Percentiles rank a stretch among this genome's conserved stretches.
Evolutionary conservation across 2,113 vertebrate genomes (phyloP).

Genomic region (Pelmatolapia mariae): DNA sequence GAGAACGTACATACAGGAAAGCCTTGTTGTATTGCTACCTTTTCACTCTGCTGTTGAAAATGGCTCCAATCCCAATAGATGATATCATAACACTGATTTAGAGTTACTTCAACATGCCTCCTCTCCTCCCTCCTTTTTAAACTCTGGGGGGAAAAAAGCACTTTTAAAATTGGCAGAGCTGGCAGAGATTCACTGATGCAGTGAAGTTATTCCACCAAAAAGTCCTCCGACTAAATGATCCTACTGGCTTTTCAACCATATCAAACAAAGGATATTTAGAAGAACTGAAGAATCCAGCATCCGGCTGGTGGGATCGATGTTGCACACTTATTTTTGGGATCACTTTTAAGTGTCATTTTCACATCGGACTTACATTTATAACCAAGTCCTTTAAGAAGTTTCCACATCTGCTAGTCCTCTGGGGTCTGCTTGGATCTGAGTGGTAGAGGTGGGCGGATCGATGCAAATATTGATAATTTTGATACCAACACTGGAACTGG

Average conservation of each 20-base stretch:
- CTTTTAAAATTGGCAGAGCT: background rate
- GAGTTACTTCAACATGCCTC: background rate
- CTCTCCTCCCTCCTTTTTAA: background rate
- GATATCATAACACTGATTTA: background rate
- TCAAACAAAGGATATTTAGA: background rate
- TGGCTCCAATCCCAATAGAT: background rate
- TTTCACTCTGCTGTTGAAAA: background rate
- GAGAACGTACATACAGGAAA: background rate
- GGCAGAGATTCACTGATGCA: background rate
- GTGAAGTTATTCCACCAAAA: background rate
- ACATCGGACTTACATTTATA: background rate
- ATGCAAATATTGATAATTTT: background rate
- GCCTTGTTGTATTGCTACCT: background rate
- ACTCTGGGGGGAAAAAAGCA: background rate
- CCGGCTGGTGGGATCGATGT: background rate
- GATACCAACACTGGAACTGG: background rate
- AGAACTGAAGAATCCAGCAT: background rate
- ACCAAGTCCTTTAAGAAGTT: background rate
- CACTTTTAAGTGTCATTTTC: background rate
- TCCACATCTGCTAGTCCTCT: fast-evolving
- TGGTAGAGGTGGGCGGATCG: background rate
- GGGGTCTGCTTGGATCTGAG: background rate
- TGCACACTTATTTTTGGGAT: background rate
- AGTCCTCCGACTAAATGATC: background rate
- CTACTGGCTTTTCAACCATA: no score